Evolutionary conservation across 2,797 vertebrate species (phyloP), one percentile per base, ranked within the genome.

Genomic region (Phylloscopus collybita): DNA sequence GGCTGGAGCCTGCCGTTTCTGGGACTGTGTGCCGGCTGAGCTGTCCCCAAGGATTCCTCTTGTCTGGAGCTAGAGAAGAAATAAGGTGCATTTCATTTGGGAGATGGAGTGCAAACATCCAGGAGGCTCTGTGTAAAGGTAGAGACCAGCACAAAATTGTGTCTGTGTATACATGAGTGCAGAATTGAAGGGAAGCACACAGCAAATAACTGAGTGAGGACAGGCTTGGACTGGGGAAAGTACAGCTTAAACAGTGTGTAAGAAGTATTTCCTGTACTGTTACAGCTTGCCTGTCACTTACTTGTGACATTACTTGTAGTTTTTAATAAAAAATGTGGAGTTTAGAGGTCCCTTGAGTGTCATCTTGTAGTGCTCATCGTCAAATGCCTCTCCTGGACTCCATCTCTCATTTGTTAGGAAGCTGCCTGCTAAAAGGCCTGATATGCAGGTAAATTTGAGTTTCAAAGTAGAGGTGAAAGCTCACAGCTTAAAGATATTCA

Each of bases 101-200:
- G 59, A 98, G 98, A 97, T 99, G 99, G 99, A 99, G 98, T 53
- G 96, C 97, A 81, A 97, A 97, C 92, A 89, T 98, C 92, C 97
- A 98, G 84, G 98, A 98, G 83, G 98, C 98, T 90, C 90, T 95
- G 71, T 99, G 99, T 95, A 97, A 98, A 99, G 99, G 99, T 99
- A 98, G 61, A 89, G 69, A 91, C 32, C 59, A 54, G 44, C 60
- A 74, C 49, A 69, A 92, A 85, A 74, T 75, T 12, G 6, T 90
- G 80, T 93, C 57, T 70, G 13, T 67, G 27, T 92, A 54, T 17
- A 23, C 10, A 1, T 23, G 12, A 38, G 9, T 36, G 42, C 57
- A 71, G 44, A 34, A 66, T 9, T 69, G 19, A 72, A 75, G 29
- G 30, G 65, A 83, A 67, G 6, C 6, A 10, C 20, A 14, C 25